Base-by-base conservation (phyloP, 2,888 invertebrate genomes). In the Aricia artaxerxes region DNA sequence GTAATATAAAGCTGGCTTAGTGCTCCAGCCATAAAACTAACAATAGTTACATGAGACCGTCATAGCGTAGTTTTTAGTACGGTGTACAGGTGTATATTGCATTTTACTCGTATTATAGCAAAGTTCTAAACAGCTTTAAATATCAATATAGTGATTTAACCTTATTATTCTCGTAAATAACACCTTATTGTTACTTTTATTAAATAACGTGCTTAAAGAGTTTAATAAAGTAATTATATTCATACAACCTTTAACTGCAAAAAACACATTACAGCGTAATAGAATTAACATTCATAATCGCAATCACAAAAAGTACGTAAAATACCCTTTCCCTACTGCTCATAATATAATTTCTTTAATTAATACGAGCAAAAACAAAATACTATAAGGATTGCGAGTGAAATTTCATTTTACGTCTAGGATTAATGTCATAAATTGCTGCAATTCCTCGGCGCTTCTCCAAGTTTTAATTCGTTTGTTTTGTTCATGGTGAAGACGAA, bases 371-470 rank as follows among this genome's bases (percentile, higher is more conserved):
- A 84, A 81, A 87, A 89, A 89, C 87, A 89, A 89, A 89, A 88
- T 86, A 84, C 83, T 82, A 83, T 82, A 83, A 83, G 82, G 80
- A 85, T 85, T 88, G 88, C 89, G 88, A 85, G 86, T 84, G 83
- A 88, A 89, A 90, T 89, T 89, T 88, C 86, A 88, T 89, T 90
- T 90, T 87, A 90, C 88, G 89, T 88, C 87, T 86, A 84, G 87
- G 88, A 92, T 91, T 90, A 90, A 89, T 89, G 88, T 89, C 87
- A 89, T 90, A 90, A 91, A 90, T 91, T 85, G 88, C 87, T 83
- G 86, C 86, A 86, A 89, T 91, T 87, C 85, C 84, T 82, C 85
- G 83, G 85, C 85, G 85, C 83, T 84, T 82, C 84, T 84, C 86
- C 85, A 87, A 89, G 89, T 90, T 91, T 91, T 88, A 89, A 90